Evolutionary conservation across 2,888 invertebrate genomes (phyloP), one percentile per base, ranked within the genome.

Genomic region (Cosmia pyralina): DNA sequence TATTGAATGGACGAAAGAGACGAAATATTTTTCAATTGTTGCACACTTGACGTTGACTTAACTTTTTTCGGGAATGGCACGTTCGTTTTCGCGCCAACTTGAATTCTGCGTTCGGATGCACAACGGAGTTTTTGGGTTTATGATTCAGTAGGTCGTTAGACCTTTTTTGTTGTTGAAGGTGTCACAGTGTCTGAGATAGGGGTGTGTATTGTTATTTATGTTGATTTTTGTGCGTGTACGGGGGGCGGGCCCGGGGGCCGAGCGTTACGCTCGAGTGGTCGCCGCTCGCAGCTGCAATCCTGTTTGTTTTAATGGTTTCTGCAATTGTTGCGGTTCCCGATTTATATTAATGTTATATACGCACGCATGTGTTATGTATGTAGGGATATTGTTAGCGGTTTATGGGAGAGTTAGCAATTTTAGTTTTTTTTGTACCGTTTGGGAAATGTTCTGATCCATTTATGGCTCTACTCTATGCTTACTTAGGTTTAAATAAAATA

Each of bases 191-290:
- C 90, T 93, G 93, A 94, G 94, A 95, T 95, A 94, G 96, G 96
- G 96, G 96, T 96, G 95, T 95, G 94, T 94, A 94, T 95, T 95
- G 95, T 96, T 96, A 96, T 95, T 95, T 95, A 96, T 96, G 96
- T 95, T 96, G 95, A 95, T 95, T 96, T 95, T 93, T 94, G 94
- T 94, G 93, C 94, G 91, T 91, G 91, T 89, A 89, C 91, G 85
- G 89, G 93, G 93, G 95, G 96, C 95, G 95, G 95, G 93, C 90
- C 90, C 75, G 88, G 91, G 93, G 96, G 95, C 95, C 86, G 95
- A 90, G 89, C 95, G 93, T 88, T 90, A 85, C 90, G 93, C 93
- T 92, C 89, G 94, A 94, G 93, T 94, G 94, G 93, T 77, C 88
- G 87, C 87, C 85, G 90, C 90, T 89, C 88, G 92, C 96, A 95